Evolutionary conservation across 2,113 vertebrate species (phyloP).

Genomic region (Xiphias gladius): DNA sequence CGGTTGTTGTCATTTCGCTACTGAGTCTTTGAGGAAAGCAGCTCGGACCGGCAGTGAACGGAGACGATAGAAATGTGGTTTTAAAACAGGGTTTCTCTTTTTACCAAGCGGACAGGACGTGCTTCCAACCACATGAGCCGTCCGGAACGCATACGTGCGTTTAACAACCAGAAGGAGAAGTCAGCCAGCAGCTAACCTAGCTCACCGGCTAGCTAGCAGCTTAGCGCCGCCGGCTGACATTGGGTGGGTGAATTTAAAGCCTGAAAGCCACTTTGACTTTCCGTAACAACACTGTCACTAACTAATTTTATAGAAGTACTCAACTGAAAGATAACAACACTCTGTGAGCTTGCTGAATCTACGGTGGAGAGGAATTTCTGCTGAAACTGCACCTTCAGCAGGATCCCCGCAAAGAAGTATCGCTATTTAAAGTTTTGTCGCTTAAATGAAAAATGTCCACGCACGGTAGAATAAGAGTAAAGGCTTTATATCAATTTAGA

Average conservation of each 20-base stretch:
- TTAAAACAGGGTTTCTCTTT: not conserved
- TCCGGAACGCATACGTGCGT: not conserved
- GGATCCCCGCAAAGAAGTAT: not conserved
- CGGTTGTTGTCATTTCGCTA: not conserved
- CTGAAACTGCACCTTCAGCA: not conserved
- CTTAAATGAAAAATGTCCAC: fast-evolving
- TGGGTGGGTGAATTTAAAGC: conserved; percentile 6
- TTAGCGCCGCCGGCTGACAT: not conserved
- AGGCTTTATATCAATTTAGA: fast-evolving
- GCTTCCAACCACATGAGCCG: not conserved
- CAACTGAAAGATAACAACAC: not conserved
- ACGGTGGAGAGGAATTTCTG: fast-evolving
- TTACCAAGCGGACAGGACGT: not conserved
- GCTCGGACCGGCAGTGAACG: not conserved
- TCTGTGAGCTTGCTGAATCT: not conserved
- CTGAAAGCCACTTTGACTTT: not conserved
- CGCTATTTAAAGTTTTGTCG: fast-evolving
- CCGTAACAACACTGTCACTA: not conserved
- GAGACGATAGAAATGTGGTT: not conserved
- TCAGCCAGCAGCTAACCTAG: conserved; percentile 15
- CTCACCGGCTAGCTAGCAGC: conserved; percentile 23
- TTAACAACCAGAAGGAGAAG: not conserved
- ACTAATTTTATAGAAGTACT: not conserved
- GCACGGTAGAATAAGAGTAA: fast-evolving
- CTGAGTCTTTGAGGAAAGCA: not conserved